Evolutionary conservation across 1,140 invertebrate species (phyloP), one percentile per base, ranked within the genome.

Genomic region (Papilio polytes): DNA sequence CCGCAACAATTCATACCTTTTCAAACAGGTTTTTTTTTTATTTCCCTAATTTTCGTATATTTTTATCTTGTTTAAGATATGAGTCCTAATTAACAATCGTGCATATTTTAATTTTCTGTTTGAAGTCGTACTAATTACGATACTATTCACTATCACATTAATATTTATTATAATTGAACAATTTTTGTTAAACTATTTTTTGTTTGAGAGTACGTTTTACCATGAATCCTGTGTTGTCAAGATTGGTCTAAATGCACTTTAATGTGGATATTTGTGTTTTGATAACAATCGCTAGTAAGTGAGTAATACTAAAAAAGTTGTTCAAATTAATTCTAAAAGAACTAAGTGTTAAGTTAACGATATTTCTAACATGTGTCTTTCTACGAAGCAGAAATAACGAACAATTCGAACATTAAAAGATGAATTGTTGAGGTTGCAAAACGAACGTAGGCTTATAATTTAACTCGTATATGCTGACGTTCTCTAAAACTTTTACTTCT

Each of bases 1-100:
- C 96, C 96, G 0, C 96, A 97, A 22, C 96, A 97, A 48, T 98
- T 98, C 87, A 96, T 98, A 77, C 98, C 98, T 15, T 99, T 98
- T 87, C 98, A 98, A 95, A 96, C 95, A 82, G 98, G 98, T 92
- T 20, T 59, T 51, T 48, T 13, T 66, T 66, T 70, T 36, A 70
- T 31, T 70, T 7, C 36, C 36, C 36, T 36, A 36, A 36, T 36
- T 41, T 41, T 8, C 36, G 6, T 41, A 6, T 41, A 8, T 41
- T 8, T 41, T 48, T 12, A 48, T 48, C 46, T 20, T 56, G 18
- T 56, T 56, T 8, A 56, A n/a, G 15, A 8, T 8, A n/a, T 15
- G 48, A 51, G 48, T 18, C 3, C 18, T 56, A 56, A 56, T 20
- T n/a, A 56, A 1, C n/a, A n/a, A n/a, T 56, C 18, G 20, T 56